Percentiles rank a stretch among this genome's conserved stretches.
Conservation (phyloP, 2,797 vertebrate genomes). For the Cebuella pygmaea region DNA sequence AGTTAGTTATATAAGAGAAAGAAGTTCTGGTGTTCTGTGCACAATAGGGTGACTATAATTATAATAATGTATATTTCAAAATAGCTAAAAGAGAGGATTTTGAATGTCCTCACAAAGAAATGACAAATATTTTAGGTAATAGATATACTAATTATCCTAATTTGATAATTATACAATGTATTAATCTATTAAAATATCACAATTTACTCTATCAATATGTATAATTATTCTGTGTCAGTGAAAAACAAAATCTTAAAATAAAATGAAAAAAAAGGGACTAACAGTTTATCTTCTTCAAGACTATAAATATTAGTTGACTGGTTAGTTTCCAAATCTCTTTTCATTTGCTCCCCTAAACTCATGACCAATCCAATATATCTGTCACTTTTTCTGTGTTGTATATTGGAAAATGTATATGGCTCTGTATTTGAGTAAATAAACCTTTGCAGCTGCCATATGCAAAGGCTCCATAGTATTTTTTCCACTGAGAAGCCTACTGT, state of each 20-base stretch:
- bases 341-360: background rate
- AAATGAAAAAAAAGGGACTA: background rate
- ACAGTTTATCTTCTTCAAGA: background rate
- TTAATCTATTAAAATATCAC: background rate
- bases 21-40: background rate
- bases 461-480: background rate
- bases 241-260: background rate
- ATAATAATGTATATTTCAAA: background rate
- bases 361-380: background rate
- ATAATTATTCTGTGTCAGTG: background rate
- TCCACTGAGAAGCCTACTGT: background rate
- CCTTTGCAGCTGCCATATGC: background rate
- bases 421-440: background rate
- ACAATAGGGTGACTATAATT: background rate
- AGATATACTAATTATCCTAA: background rate
- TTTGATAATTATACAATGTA: background rate
- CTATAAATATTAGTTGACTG: background rate
- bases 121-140: background rate
- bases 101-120: background rate
- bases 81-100: background rate
- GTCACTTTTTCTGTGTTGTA: background rate
- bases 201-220: background rate
- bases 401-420: background rate
- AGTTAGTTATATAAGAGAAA: background rate
- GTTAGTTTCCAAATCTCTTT: background rate